These are phyloP conservation scores for Paramormyrops kingsleyae DNA, from an alignment of 2,113 vertebrate genomes.

Conservation along the genomic window DNA sequence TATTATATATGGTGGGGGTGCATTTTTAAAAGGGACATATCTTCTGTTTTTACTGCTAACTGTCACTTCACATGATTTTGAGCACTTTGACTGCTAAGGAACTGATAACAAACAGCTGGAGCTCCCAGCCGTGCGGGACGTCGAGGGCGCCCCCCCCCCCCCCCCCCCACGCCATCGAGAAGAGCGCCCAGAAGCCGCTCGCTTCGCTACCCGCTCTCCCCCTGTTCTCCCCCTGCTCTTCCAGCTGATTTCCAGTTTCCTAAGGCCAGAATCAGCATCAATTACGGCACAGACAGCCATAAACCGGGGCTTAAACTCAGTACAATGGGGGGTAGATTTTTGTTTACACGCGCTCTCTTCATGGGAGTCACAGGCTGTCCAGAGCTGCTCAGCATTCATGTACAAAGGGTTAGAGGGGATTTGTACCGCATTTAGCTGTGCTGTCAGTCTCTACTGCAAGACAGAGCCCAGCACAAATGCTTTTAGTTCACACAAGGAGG, in stretches of 20 bases:
- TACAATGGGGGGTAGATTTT: neutral
- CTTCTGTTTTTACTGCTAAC: neutral
- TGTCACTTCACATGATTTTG: neutral
- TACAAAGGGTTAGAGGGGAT: neutral
- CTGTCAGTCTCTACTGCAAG: neutral
- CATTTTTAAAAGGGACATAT: constrained; percentile 13
- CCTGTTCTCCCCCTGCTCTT: neutral
- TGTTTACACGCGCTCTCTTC: neutral
- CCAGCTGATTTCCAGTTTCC: neutral
- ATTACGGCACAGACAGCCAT: neutral
- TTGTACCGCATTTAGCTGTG: neutral
- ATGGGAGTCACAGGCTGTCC: neutral
- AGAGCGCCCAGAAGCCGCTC: neutral
- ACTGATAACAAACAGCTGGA: neutral
- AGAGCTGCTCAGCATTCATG: neutral
- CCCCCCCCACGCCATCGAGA: neutral
- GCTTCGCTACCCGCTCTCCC: neutral
- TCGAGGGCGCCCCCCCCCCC: neutral
- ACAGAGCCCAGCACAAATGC: neutral
- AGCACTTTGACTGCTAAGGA: neutral
- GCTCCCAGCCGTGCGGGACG: neutral
- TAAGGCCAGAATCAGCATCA: neutral
- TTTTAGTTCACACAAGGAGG: neutral
- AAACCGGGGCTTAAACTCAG: neutral
- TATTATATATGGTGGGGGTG: constrained; percentile 13